These are phyloP conservation scores for Orthonyx spaldingii DNA, from an alignment of 2,113 vertebrate species.

Conservation along the genomic window DNA sequence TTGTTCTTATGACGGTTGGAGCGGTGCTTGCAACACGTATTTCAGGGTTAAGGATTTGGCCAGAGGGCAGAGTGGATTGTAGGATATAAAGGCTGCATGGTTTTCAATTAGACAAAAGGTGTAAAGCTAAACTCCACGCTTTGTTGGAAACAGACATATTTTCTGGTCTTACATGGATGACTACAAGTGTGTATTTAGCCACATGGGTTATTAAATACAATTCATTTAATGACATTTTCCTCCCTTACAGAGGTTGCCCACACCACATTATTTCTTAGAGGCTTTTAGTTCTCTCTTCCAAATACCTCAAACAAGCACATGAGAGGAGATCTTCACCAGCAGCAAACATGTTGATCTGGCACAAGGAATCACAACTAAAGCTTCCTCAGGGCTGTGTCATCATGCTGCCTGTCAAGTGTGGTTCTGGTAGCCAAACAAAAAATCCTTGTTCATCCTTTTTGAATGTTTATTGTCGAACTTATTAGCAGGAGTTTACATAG, in stretches of 20 bases:
- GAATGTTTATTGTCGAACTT: not conserved
- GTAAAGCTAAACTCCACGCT: not conserved
- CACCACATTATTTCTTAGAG: not conserved
- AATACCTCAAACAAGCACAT: fast-evolving
- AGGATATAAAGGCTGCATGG: not conserved
- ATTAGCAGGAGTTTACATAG: not conserved
- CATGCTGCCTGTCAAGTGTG: not conserved
- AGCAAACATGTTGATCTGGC: not conserved
- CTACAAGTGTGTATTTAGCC: not conserved
- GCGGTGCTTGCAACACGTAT: not conserved
- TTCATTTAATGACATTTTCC: not conserved
- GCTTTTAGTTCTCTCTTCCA: not conserved
- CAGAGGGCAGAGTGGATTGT: not conserved
- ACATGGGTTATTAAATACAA: not conserved
- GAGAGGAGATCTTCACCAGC: not conserved
- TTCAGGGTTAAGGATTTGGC: slow-evolving; percentile 9
- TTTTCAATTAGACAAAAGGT: not conserved
- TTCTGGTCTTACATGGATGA: not conserved
- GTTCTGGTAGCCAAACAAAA: not conserved
- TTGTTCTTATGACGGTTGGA: not conserved
- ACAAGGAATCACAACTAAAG: not conserved
- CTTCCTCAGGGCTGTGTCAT: not conserved
- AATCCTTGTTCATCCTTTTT: not conserved
- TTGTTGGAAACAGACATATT: not conserved
- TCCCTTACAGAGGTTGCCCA: not conserved